A percentile compares a stretch with the other conserved stretches of the same genome.
These are phyloP conservation scores for Plagiodera versicolora DNA, from an alignment of 2,888 invertebrate species.

Conservation along the genomic window DNA sequence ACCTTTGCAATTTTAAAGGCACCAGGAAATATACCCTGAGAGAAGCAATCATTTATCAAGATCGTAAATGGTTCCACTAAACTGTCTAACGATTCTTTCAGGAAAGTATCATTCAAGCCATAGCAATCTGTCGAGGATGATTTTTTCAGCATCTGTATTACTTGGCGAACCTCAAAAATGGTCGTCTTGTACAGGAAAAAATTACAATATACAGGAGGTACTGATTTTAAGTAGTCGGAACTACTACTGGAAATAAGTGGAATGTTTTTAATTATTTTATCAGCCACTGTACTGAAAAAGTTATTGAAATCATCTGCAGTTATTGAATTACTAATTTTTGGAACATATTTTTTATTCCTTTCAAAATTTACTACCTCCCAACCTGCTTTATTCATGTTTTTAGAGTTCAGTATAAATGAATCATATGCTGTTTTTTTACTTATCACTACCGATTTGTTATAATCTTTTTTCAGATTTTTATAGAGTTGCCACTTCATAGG, in stretches of 20 bases:
- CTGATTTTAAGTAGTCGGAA: constrained; percentile 6
- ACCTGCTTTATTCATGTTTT: background rate
- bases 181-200: constrained; percentile 6
- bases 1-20: constrained; percentile 11
- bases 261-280: constrained; percentile 12
- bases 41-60: constrained; percentile 9
- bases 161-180: constrained; percentile 5
- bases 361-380: background rate
- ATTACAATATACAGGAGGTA: constrained; percentile 1
- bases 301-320: constrained; percentile 5
- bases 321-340: too few relatives aligned
- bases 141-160: constrained; percentile 1
- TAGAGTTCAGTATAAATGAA: background rate
- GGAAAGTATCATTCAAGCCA: constrained; percentile 9
- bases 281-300: constrained; percentile 8
- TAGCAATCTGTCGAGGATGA: constrained; percentile 6
- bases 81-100: background rate
- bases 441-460: constrained; percentile 2
- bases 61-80: background rate
- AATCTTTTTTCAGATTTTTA: constrained; percentile 2
- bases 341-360: background rate
- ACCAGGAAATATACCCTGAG: constrained; percentile 11
- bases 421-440: background rate
- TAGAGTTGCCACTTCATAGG: background rate
- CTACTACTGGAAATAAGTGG: constrained; percentile 4